These are phyloP conservation scores for Tonatia bakeri DNA, from an alignment of 2,113 vertebrate genomes.

Conservation along the genomic window DNA sequence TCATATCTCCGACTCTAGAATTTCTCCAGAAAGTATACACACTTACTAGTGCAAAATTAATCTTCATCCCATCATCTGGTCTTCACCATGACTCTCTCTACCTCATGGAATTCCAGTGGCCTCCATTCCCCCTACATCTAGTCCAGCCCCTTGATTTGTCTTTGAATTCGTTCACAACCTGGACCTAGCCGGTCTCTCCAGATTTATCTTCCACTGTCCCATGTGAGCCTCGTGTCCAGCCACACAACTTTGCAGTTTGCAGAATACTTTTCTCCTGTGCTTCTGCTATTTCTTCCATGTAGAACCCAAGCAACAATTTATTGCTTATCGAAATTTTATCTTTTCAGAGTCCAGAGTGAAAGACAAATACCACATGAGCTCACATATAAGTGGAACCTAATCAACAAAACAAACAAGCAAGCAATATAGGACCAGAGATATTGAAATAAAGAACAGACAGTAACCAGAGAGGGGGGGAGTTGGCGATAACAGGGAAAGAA, in stretches of 20 bases:
- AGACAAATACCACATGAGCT: no score
- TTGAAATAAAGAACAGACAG: no score
- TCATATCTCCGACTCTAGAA: not conserved
- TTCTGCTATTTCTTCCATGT: not conserved
- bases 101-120: not conserved
- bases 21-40: not conserved
- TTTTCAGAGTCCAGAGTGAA: not conserved
- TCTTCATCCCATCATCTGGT: not conserved
- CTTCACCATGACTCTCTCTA: not conserved
- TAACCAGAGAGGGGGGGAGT: no score
- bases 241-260: not conserved
- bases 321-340: not conserved
- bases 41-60: not conserved
- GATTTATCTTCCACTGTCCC: not conserved
- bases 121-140: not conserved
- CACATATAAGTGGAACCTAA: no score
- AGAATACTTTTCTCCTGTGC: not conserved
- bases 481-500: no score
- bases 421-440: no score
- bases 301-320: not conserved
- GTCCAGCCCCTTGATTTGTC: not conserved
- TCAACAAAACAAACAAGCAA: no score
- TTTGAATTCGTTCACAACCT: not conserved
- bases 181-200: not conserved
- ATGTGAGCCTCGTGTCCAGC: not conserved